Base-by-base conservation (phyloP, 2,113 vertebrate species). In the Oophaga pumilio region DNA sequence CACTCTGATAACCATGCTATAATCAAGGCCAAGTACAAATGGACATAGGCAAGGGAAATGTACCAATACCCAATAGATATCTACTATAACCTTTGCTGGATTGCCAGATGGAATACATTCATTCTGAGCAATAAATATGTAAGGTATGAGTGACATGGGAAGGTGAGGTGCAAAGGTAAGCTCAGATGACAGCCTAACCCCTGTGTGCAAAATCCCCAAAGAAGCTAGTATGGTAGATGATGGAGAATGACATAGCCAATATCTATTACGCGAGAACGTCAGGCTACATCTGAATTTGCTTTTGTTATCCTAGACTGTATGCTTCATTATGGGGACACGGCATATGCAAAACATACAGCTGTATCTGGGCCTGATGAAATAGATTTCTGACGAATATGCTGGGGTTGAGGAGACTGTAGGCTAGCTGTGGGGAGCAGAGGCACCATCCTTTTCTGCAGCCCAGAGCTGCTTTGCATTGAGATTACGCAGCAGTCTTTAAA, bases 401-500 rank as follows among this genome's bases (percentile, higher is more conserved):
- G n/a, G n/a, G n/a, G n/a, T n/a, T n/a, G n/a, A n/a, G n/a, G n/a
- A n/a, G n/a, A n/a, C n/a, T n/a, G n/a, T n/a, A n/a, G n/a, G n/a
- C 15, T 9, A 52, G 24, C 50, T 56, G 56, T 59, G 76, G 76
- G 87, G 15, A 83, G 79, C 71, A 71, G 71, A 83, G 78, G 24
- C 24, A 17, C 69, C 82, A 57, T 57, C 81, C 81, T n/a, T 76
- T 88, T 79, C 73, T 83, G 69, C 69, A 84, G 87, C 73, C 80
- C 73, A 83, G 81, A 66, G 87, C 79, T 73, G 66, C 80, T 88
- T 88, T 84, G 69, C 81, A 77, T 76, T 77, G 80, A 64, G 81
- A 88, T 87, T 87, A 88, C 87, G 71, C 87, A 88, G 87, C 81
- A 76, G 81, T 84, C 87, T 84, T 84, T 88, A 88, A 83, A 88